These are phyloP conservation scores for Puma concolor DNA, from an alignment of 2,113 vertebrate genomes.

Conservation along the genomic window DNA sequence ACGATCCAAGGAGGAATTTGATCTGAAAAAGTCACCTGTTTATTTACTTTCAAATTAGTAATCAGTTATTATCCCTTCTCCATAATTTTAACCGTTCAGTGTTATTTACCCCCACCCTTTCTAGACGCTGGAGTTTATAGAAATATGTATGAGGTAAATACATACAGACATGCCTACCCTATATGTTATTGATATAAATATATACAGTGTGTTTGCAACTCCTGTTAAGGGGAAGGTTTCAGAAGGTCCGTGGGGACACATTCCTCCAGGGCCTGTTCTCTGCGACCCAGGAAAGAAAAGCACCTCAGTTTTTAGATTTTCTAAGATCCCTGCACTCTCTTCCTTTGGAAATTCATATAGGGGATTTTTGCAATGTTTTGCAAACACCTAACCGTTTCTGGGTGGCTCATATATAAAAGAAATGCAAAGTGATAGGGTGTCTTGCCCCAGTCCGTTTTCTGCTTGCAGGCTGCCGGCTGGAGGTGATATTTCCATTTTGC, in stretches of 20 bases:
- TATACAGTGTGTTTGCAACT: conserved; percentile 16
- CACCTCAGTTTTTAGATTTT: not conserved
- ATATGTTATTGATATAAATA: conserved; percentile 69
- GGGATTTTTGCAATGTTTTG: conserved; percentile 54
- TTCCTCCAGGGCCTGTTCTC: not conserved
- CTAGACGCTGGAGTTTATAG: conserved; percentile 68
- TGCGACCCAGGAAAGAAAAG: not conserved
- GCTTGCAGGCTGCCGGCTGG: not conserved
- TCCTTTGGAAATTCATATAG: not conserved
- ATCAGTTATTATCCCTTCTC: conserved; percentile 80
- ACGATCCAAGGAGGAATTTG: conserved; percentile 86
- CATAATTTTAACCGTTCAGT: conserved; percentile 76
- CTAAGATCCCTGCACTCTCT: not conserved
- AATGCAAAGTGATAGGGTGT: not conserved
- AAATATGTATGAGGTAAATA: conserved; percentile 77
- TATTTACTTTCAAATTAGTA: conserved; percentile 84
- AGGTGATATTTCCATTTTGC: not conserved
- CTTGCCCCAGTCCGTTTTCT: not conserved
- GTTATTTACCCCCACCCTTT: conserved; percentile 77
- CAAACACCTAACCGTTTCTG: conserved; percentile 7
- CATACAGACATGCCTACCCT: conserved; percentile 74
- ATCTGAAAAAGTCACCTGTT: conserved; percentile 87
- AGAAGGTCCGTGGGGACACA: conserved; percentile 24
- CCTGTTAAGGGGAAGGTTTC: conserved; percentile 23
- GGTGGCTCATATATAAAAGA: not conserved